Evolutionary conservation across 2,113 vertebrate species (phyloP).

Genomic region (Onychostoma macrolepis): DNA sequence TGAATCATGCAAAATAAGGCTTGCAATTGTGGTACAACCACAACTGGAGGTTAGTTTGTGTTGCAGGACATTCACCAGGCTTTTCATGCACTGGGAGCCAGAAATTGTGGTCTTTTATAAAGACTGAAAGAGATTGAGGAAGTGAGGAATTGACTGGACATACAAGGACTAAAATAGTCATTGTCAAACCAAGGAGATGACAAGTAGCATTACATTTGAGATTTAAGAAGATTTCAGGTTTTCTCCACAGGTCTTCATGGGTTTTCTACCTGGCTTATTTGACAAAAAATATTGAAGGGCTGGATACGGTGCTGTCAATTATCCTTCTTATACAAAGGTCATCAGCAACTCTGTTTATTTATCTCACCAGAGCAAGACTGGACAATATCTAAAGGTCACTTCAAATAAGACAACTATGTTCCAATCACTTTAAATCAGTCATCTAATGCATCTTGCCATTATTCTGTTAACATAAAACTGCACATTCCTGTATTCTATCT

Average conservation of each 20-base stretch:
- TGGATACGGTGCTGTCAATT: not conserved
- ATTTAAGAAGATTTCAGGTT: not conserved
- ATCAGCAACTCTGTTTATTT: not conserved
- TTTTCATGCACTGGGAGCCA: not conserved
- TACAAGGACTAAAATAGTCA: not conserved
- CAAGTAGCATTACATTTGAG: not conserved
- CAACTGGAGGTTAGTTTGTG: not conserved
- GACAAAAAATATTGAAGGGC: not conserved
- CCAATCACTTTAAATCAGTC: not conserved
- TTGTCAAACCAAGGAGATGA: not conserved
- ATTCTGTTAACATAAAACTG: not conserved
- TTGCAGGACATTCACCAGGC: not conserved
- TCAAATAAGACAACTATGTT: not conserved
- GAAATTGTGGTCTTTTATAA: not conserved
- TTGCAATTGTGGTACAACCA: not conserved
- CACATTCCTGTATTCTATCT: not conserved
- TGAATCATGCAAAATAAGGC: not conserved
- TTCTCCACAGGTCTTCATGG: not conserved
- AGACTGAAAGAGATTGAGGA: not conserved
- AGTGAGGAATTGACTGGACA: conserved; percentile 3
- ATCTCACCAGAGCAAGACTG: not conserved
- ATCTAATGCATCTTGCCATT: not conserved
- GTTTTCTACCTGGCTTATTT: not conserved
- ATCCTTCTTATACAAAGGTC: not conserved
- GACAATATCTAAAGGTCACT: not conserved